Evolutionary conservation across 2,113 vertebrate genomes (phyloP).

Genomic region (Pandion haliaetus): DNA sequence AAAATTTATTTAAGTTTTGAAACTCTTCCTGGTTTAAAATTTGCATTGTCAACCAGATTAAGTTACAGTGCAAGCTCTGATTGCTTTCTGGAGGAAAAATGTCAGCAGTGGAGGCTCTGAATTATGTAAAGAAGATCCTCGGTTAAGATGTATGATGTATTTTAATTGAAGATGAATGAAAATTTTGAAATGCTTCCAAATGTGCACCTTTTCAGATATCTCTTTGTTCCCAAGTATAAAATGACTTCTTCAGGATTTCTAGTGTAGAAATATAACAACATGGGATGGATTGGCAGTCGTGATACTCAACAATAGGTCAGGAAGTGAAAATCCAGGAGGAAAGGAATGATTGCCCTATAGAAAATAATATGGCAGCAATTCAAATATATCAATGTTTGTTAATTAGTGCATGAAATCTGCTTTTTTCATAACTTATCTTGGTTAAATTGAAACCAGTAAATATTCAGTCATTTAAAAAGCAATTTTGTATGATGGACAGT

Average conservation of each 20-base stretch:
- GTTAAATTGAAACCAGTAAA: neutral
- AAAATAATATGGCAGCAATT: neutral
- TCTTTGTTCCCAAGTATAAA: neutral
- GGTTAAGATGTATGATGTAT: neutral
- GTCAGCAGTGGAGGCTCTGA: neutral
- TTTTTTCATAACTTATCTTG: neutral
- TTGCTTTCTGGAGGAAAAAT: neutral
- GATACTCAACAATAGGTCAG: neutral
- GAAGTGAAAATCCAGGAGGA: neutral
- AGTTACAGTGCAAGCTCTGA: neutral
- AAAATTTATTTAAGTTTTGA: neutral
- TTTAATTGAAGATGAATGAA: neutral
- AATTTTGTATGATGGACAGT: neutral
- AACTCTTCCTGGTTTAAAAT: neutral
- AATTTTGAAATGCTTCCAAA: neutral
- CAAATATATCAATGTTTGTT: neutral
- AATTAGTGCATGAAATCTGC: neutral
- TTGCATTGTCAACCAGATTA: neutral
- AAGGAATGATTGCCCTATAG: neutral
- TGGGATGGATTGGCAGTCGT: neutral
- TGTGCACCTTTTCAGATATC: neutral
- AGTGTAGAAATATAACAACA: neutral
- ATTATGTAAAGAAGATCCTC: neutral
- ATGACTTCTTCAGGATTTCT: neutral
- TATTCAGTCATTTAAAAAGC: neutral